Evolutionary conservation across 23 tunicate genomes (phyloP).

Genomic region (Styela plicata): DNA sequence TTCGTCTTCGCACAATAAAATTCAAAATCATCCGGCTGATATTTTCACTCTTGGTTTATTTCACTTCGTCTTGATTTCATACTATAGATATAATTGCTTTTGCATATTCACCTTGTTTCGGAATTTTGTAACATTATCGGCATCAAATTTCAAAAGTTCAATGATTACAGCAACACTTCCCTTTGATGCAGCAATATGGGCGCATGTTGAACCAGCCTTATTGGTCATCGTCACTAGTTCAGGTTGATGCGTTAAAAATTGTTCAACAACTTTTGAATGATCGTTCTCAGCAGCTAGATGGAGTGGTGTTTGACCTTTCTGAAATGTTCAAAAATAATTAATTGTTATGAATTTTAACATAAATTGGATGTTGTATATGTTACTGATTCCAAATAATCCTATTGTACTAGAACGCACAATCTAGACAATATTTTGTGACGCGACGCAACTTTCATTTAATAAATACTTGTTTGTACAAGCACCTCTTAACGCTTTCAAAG

Average conservation of each 20-base stretch:
- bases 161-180: slow-evolving; percentile 83
- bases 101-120: slow-evolving; percentile 65
- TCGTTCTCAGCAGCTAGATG: slow-evolving; percentile 93
- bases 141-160: slow-evolving; percentile 66
- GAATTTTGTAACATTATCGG: slow-evolving; percentile 60
- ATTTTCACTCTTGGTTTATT: no score
- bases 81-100: no score
- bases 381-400: no score
- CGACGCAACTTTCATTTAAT: no score
- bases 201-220: slow-evolving; percentile 88
- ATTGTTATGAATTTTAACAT: background rate
- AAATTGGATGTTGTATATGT: background rate
- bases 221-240: slow-evolving; percentile 72
- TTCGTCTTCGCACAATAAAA: no score
- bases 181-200: slow-evolving; percentile 91
- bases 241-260: slow-evolving; percentile 61
- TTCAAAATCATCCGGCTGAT: no score
- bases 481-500: no score
- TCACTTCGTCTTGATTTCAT: no score
- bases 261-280: slow-evolving; percentile 83
- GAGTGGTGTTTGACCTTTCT: slow-evolving; percentile 88
- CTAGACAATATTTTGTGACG: no score
- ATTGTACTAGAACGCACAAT: no score
- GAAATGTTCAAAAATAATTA: background rate
- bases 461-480: no score